Evolutionary conservation across 2,797 vertebrate genomes (phyloP).

Genomic region (Megaceryle alcyon): DNA sequence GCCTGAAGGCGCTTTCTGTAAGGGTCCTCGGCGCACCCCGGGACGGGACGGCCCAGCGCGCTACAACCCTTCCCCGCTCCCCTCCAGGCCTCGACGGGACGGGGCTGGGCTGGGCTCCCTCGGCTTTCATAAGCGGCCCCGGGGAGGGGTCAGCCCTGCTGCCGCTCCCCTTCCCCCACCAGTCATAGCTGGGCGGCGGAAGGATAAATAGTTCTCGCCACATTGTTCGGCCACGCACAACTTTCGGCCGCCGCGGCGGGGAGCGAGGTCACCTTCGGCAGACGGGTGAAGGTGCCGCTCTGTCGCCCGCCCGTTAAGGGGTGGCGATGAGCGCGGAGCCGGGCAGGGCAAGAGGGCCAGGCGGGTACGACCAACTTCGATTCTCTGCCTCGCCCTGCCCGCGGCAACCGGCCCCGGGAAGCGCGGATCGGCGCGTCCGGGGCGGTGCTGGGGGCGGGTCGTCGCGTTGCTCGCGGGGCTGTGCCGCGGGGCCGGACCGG

Average conservation of each 20-base stretch:
- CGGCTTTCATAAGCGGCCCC: background rate
- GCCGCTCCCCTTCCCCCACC: background rate
- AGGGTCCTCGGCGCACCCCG: background rate
- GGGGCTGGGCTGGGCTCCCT: background rate
- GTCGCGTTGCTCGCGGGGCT: background rate
- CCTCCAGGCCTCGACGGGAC: background rate
- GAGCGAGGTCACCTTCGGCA: background rate
- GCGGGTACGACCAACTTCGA: background rate
- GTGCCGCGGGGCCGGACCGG: too few relatives aligned
- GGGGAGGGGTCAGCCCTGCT: background rate
- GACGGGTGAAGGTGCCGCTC: background rate
- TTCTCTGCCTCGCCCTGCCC: too few relatives aligned
- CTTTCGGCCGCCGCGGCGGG: background rate
- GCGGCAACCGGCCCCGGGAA: background rate
- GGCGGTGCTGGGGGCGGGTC: background rate
- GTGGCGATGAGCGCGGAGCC: too few relatives aligned
- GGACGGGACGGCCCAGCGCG: background rate
- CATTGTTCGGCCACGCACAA: background rate
- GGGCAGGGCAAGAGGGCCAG: too few relatives aligned
- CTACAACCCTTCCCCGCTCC: too few relatives aligned
- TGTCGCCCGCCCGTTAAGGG: background rate
- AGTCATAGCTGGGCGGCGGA: slow-evolving; percentile 5
- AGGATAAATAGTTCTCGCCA: slow-evolving; percentile 31
- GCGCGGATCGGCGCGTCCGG: background rate
- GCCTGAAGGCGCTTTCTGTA: too few relatives aligned